phyloP scores from a whole-genome alignment of 2,797 vertebrate genomes.

The Bovichtus variegatus region DNA sequence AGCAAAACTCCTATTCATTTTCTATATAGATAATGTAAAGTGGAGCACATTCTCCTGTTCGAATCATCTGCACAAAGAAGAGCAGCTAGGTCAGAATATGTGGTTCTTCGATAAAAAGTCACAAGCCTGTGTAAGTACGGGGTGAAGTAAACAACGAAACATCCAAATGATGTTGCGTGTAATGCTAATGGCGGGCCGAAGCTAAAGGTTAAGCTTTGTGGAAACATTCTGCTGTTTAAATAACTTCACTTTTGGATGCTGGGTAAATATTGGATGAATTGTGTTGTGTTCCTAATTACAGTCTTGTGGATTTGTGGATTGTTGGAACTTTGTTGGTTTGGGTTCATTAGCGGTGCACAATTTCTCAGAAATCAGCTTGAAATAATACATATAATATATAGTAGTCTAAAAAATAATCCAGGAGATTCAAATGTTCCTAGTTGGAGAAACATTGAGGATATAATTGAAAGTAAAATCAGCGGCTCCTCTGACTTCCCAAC shows the following conservation, averaged over 20 bases:
- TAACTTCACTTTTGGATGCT: background rate
- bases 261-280: background rate
- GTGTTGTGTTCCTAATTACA: background rate
- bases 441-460: background rate
- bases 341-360: no score
- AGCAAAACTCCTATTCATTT: constrained; percentile 1
- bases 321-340: no score
- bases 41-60: background rate
- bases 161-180: background rate
- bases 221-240: background rate
- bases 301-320: no score
- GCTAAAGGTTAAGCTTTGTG: background rate
- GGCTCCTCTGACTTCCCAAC: background rate
- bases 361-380: no score
- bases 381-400: no score
- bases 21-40: background rate
- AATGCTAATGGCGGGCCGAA: background rate
- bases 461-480: background rate
- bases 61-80: background rate
- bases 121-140: background rate
- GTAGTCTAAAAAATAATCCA: no score
- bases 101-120: background rate
- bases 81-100: background rate
- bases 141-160: background rate
- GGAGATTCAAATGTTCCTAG: background rate